phyloP scores from a whole-genome alignment of 2,797 vertebrate genomes.

The Picus viridis region DNA sequence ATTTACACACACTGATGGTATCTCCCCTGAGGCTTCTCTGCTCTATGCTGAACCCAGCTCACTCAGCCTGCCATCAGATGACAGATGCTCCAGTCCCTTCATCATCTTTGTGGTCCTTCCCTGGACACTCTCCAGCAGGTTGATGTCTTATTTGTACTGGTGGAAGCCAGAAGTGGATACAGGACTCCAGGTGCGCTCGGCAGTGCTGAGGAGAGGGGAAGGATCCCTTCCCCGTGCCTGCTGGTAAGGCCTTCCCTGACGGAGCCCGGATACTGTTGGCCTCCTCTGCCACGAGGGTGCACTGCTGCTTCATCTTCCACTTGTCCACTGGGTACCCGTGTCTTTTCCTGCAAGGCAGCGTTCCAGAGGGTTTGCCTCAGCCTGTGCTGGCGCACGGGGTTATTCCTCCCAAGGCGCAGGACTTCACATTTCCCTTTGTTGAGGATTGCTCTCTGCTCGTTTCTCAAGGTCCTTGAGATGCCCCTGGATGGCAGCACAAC shows the following conservation, averaged over 20 bases:
- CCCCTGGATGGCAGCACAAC: neutral
- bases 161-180: neutral
- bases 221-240: neutral
- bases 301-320: conserved; percentile 46
- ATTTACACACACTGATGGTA: neutral
- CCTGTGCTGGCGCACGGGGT: neutral
- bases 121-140: neutral
- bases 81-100: neutral
- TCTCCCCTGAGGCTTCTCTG: neutral
- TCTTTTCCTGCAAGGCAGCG: neutral
- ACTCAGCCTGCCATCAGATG: neutral
- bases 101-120: neutral
- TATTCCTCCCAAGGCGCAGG: neutral
- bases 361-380: neutral
- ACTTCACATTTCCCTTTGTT: neutral
- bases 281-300: conserved; percentile 14
- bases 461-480: neutral
- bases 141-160: neutral
- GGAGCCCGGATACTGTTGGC: neutral
- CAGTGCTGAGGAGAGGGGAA: neutral
- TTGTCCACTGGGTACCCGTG: neutral
- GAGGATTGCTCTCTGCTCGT: neutral
- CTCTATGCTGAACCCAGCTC: neutral
- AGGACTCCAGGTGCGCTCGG: neutral
- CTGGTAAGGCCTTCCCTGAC: neutral